Conservation (phyloP, 2,888 invertebrate genomes). For the Dolichopus griseipennis region DNA sequence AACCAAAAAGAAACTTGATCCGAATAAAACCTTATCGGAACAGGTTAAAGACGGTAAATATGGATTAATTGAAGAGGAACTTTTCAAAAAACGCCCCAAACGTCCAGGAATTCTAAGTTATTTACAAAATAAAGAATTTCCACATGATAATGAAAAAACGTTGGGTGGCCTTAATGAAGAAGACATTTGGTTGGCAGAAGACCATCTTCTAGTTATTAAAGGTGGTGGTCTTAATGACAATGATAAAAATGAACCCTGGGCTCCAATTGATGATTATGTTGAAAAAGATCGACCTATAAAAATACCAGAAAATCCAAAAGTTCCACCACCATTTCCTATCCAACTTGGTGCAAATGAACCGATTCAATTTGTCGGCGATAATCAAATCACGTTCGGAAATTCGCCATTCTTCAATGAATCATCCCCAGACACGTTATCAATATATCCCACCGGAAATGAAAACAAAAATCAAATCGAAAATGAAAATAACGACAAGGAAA, state of each 20-base stretch:
- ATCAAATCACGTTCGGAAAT: constrained; percentile 50
- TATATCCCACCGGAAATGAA: constrained; percentile 48
- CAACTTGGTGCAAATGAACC: constrained; percentile 79
- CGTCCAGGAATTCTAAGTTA: constrained; percentile 78
- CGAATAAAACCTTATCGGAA: constrained; percentile 76
- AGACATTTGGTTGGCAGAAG: constrained; percentile 85
- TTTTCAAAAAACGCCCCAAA: constrained; percentile 61
- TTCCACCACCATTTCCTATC: constrained; percentile 90
- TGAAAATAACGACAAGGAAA: constrained; percentile 35
- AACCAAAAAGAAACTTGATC: constrained; percentile 51
- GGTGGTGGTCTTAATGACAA: constrained; percentile 58
- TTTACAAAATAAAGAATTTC: constrained; percentile 68
- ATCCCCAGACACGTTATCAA: constrained; percentile 46
- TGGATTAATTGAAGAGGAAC: constrained; percentile 76
- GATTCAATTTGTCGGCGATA: constrained; percentile 75
- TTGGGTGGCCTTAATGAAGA: constrained; percentile 74
- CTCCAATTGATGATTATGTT: constrained; percentile 74
- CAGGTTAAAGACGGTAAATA: constrained; percentile 87
- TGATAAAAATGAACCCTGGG: constrained; percentile 54
- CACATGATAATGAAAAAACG: constrained; percentile 68
- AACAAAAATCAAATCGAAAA: constrained; percentile 31
- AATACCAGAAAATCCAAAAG: constrained; percentile 69
- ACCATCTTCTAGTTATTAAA: constrained; percentile 72
- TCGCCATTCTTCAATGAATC: constrained; percentile 52
- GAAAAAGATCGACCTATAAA: constrained; percentile 78